Percentiles rank a stretch among this genome's conserved stretches.
Conservation (phyloP, 2,113 vertebrate genomes). For the Leucopternis melanops region DNA sequence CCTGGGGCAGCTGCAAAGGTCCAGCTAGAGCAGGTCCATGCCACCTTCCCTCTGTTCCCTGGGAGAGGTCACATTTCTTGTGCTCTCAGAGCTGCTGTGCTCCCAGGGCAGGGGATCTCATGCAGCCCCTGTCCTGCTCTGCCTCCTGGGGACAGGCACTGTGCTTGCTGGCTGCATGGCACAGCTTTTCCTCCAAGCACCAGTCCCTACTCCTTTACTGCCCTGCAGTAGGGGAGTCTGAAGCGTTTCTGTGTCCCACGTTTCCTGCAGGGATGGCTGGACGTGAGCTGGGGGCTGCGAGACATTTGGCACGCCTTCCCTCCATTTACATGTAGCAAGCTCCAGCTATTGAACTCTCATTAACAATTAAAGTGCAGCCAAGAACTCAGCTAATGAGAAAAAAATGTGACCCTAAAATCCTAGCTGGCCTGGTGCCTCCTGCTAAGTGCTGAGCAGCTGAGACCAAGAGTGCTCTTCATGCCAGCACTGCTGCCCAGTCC, state of each 20-base stretch:
- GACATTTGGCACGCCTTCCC: neutral
- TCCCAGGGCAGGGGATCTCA: neutral
- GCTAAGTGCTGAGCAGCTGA: neutral
- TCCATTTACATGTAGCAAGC: neutral
- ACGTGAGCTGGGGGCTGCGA: neutral
- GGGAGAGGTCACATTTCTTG: neutral
- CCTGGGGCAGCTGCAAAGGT: neutral
- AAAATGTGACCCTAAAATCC: neutral
- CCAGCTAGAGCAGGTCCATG: neutral
- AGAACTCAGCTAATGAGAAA: neutral
- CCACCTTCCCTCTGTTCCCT: neutral
- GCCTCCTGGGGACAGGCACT: neutral
- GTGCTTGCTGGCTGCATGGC: neutral
- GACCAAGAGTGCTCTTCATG: neutral
- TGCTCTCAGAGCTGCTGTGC: neutral
- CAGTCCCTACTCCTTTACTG: neutral
- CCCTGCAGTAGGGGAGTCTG: neutral
- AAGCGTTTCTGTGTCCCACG: neutral
- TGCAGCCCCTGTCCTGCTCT: neutral
- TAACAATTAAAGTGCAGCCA: neutral
- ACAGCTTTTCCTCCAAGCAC: neutral
- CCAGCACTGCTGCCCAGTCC: neutral
- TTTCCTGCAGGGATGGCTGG: neutral
- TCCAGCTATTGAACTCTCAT: neutral
- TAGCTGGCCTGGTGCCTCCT: neutral